Evolutionary conservation across 2,888 invertebrate genomes (phyloP).

Genomic region (Sialis lutaria): DNA sequence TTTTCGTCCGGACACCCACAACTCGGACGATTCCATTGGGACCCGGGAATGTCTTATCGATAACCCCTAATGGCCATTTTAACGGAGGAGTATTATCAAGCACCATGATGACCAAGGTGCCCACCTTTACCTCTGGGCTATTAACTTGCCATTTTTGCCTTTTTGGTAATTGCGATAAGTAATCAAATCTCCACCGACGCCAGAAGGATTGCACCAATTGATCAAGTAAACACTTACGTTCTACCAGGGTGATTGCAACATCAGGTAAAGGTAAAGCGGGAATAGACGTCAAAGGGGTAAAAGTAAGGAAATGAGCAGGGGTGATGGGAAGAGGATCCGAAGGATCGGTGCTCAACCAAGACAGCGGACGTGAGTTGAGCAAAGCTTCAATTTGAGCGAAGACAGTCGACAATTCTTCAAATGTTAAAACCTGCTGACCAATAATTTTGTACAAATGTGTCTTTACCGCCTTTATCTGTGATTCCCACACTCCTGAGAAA

Average conservation of each 20-base stretch:
- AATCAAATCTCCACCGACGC: conserved; percentile 1
- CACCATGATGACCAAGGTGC: background rate
- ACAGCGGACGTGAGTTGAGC: conserved; percentile 10
- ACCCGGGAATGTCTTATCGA: conserved; percentile 4
- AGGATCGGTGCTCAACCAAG: conserved; percentile 4
- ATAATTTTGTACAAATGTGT: background rate
- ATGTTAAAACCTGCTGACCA: background rate
- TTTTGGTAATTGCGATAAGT: background rate
- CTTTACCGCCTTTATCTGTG: background rate
- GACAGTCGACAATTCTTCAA: background rate
- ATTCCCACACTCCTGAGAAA: background rate
- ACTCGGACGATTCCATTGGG: conserved; percentile 7
- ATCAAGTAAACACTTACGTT: background rate
- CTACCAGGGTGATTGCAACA: background rate
- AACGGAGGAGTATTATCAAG: background rate
- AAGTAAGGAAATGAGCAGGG: conserved; percentile 6
- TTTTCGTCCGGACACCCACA: conserved; percentile 3
- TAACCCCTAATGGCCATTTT: background rate
- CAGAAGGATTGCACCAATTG: conserved; percentile 2
- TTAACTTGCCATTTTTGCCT: conserved; percentile 3
- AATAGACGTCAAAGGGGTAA: conserved; percentile 1
- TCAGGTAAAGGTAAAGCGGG: background rate
- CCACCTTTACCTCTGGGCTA: background rate
- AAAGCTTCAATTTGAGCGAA: conserved; percentile 8
- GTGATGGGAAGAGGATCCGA: conserved; percentile 5